Conservation (phyloP, 2,888 invertebrate genomes). For the Cenopis cana region DNA sequence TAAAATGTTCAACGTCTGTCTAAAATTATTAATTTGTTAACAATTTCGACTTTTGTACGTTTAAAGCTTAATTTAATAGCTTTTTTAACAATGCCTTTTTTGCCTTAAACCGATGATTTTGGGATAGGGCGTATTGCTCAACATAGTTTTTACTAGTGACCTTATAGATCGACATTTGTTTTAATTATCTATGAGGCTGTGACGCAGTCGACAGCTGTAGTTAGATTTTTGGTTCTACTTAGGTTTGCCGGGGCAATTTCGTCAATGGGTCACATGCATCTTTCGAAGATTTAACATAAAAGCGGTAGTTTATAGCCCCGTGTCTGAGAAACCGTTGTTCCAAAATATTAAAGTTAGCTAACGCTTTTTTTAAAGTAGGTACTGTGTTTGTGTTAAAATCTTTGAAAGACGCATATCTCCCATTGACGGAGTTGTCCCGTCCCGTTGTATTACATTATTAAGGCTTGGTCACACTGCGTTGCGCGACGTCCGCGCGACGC, state of each 20-base stretch:
- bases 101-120: neutral
- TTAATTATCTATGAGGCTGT: neutral
- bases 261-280: no score
- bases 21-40: slow-evolving; percentile 46
- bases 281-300: no score
- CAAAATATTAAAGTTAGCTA: no score
- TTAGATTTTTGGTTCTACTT: slow-evolving; percentile 1
- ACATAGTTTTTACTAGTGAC: neutral
- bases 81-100: neutral
- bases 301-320: no score
- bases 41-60: slow-evolving; percentile 46
- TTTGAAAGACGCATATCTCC: no score
- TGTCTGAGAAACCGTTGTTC: no score
- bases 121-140: slow-evolving; percentile 5
- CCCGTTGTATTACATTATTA: no score
- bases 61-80: slow-evolving; percentile 10
- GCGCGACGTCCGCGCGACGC: no score
- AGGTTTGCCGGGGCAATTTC: neutral
- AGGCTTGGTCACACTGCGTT: no score
- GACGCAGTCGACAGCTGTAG: neutral
- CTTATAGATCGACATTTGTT: neutral
- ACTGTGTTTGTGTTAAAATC: no score
- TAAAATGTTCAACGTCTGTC: slow-evolving; percentile 35
- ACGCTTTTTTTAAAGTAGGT: no score
- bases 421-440: no score